phyloP scores from a whole-genome alignment of 1,140 invertebrate species.

The Drosophila ananassae region DNA sequence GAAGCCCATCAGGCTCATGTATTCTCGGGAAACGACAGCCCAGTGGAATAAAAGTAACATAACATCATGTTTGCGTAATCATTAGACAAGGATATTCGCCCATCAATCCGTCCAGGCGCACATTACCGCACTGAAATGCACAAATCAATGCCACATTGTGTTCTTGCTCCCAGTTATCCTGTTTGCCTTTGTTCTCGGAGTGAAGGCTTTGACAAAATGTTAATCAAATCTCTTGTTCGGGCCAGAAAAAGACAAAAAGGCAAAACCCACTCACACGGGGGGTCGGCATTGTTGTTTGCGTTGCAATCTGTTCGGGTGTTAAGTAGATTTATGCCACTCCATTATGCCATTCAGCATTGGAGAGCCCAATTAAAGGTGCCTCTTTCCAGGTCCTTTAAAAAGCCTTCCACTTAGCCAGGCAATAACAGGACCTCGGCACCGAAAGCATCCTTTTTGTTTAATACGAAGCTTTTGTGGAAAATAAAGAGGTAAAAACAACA shows the following conservation, averaged over 20 bases:
- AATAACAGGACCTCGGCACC: neutral
- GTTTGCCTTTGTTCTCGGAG: constrained; percentile 26
- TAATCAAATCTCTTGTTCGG: constrained; percentile 54
- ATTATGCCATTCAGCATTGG: constrained; percentile 36
- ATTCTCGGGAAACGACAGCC: neutral
- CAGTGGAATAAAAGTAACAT: neutral
- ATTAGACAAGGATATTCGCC: constrained; percentile 15
- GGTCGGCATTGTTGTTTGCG: constrained; percentile 39
- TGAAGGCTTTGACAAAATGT: constrained; percentile 40
- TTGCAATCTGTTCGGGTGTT: constrained; percentile 34
- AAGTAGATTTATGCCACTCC: constrained; percentile 47
- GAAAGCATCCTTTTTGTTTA: constrained; percentile 11
- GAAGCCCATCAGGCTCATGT: constrained; percentile 2
- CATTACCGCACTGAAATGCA: constrained; percentile 22
- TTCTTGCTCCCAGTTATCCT: constrained; percentile 1
- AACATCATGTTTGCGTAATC: constrained; percentile 13
- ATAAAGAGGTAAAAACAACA: neutral
- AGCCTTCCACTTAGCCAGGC: constrained; percentile 7
- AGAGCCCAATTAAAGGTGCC: constrained; percentile 36
- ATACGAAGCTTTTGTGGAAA: constrained; percentile 5
- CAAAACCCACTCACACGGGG: constrained; percentile 12
- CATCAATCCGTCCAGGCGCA: constrained; percentile 5
- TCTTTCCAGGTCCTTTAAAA: constrained; percentile 8
- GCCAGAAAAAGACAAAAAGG: constrained; percentile 14
- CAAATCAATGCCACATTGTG: constrained; percentile 46